phyloP scores from a whole-genome alignment of 2,888 invertebrate species.

The Ochropleura plecta region DNA sequence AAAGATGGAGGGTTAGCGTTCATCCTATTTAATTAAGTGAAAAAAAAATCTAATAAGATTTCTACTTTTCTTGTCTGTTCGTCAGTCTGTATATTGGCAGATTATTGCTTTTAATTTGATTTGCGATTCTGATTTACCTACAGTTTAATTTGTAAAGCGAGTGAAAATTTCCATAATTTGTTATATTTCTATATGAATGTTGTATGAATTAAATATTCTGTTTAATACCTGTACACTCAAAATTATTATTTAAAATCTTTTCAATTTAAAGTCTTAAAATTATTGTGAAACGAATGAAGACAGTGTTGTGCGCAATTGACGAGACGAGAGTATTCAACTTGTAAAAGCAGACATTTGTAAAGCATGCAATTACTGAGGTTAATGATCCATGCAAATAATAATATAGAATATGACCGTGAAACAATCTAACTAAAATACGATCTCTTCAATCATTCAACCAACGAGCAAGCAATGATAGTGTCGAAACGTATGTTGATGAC shows the following conservation, averaged over 20 bases:
- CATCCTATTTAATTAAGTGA: no score
- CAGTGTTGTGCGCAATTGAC: neutral
- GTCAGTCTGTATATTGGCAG: no score
- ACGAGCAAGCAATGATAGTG: no score
- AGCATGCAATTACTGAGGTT: neutral
- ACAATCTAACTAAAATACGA: no score
- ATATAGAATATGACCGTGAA: neutral
- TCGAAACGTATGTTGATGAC: no score
- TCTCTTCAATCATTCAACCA: neutral
- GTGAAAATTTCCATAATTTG: neutral
- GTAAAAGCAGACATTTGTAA: neutral
- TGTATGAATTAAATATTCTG: neutral
- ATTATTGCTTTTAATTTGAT: neutral
- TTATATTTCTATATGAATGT: neutral
- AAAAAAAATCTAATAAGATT: no score
- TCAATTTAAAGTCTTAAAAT: neutral
- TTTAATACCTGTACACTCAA: neutral
- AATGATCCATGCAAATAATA: neutral
- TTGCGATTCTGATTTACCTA: neutral
- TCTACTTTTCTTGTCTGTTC: no score
- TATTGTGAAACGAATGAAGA: neutral
- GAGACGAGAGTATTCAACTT: constrained; percentile 11
- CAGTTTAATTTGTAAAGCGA: neutral
- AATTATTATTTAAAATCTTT: constrained; percentile 1
- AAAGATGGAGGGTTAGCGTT: no score